A percentile compares a stretch with the other conserved stretches of the same genome.
These are phyloP conservation scores for Sesia bembeciformis DNA, from an alignment of 2,888 invertebrate species.

Conservation along the genomic window DNA sequence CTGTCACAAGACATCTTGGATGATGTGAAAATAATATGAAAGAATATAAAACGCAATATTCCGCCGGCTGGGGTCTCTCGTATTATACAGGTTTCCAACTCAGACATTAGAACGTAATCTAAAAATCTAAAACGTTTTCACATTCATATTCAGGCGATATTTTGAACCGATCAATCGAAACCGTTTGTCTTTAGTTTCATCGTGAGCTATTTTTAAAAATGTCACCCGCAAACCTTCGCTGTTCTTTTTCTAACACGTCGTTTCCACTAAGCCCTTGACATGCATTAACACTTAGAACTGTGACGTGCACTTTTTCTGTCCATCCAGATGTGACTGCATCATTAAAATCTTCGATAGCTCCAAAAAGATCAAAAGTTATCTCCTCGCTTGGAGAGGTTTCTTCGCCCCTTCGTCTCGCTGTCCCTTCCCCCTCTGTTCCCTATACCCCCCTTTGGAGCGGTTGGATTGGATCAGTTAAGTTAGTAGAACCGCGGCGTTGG, in stretches of 20 bases:
- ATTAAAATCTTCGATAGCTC: conserved; percentile 68
- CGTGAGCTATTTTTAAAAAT: conserved; percentile 55
- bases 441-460: conserved; percentile 28
- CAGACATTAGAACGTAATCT: conserved; percentile 27
- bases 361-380: conserved; percentile 74
- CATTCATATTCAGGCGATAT: conserved; percentile 11
- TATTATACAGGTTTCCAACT: conserved; percentile 26
- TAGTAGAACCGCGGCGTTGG: conserved; percentile 53
- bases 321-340: conserved; percentile 66
- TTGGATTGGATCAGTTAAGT: conserved; percentile 12
- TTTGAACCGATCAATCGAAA: conserved; percentile 26
- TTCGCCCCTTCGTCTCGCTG: conserved; percentile 28
- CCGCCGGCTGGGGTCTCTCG: conserved; percentile 18
- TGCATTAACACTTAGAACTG: conserved; percentile 66
- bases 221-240: conserved; percentile 61
- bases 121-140: conserved; percentile 18
- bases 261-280: conserved; percentile 64
- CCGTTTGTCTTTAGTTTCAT: conserved; percentile 27
- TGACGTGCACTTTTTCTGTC: conserved; percentile 59
- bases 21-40: conserved; percentile 60
- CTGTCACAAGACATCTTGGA: conserved; percentile 41
- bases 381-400: conserved; percentile 52
- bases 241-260: conserved; percentile 62
- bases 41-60: conserved; percentile 43
- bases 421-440: conserved; percentile 40